Evolutionary conservation across 2,797 vertebrate species (phyloP), one percentile per base, ranked within the genome.

Genomic region (Phalanger gymnotis): DNA sequence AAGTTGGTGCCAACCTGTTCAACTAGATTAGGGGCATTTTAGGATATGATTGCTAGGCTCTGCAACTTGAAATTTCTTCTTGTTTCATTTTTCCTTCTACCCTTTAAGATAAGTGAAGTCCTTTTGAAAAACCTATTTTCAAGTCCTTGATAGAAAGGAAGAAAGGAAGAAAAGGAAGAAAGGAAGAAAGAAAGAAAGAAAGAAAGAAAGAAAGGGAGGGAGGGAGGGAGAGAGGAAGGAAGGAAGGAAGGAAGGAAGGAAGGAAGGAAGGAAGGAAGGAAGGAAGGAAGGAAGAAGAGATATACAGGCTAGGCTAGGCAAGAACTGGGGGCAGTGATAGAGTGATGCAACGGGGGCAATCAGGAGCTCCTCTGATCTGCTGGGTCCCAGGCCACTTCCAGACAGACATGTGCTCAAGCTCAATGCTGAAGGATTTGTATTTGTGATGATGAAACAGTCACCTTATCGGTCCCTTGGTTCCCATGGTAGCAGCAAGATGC

Each of bases 151-250:
- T 19, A n/a, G 5, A 16, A n/a, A 66, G 5, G 14, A 16, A 16
- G 34, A 13, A 14, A 58, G 1, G 2, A 12, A n/a, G 27, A 14
- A 4, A 57, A 1, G 0, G 1, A 34, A 14, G 31, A 5, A 61
- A 16, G 13, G 1, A 34, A 4, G 4, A 34, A 6, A 6, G 11
- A 34, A 5, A 1, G 28, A 56, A 14, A n/a, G 7, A 12, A 30
- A 30, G 0, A 0, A 14, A n/a, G 2, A 3, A 31, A 13, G 28
- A 3, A 11, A 30, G 11, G 12, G 34, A 58, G 2, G 28, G 11
- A 31, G 10, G 6, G 31, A 2, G 3, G 11, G 19, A 12, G 11
- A 1, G 12, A 28, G 0, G 25, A 56, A 5, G 4, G 27, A 57
- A 28, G 2, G 56, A 30, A 30, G 7, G 55, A 56, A 5, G 2